Percentiles rank a stretch among this genome's conserved stretches.
Evolutionary conservation across 2,113 vertebrate genomes (phyloP).

Genomic region (Bungarus multicinctus): DNA sequence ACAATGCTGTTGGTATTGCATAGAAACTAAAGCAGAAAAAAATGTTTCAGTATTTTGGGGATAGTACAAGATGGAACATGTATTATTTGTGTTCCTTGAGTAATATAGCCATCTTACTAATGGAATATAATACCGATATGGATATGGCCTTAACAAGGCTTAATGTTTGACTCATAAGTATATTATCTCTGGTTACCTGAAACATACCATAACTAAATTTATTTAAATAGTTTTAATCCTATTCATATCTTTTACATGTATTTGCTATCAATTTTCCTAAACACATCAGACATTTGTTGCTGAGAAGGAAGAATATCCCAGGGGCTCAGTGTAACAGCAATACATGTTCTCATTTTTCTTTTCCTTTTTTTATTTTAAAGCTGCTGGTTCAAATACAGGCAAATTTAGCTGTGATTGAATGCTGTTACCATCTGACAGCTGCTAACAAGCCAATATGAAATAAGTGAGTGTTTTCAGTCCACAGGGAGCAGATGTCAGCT

Average conservation of each 20-base stretch:
- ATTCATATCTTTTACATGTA: conserved; percentile 8
- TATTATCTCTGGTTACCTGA: not conserved
- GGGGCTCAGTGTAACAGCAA: not conserved
- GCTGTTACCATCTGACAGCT: conserved; percentile 40
- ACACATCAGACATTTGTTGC: conserved; percentile 22
- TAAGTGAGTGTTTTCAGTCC: conserved; percentile 7
- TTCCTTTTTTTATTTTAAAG: conserved; percentile 22
- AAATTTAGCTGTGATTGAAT: conserved; percentile 9
- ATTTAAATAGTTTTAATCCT: conserved; percentile 3
- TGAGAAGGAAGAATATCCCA: not conserved
- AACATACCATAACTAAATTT: not conserved
- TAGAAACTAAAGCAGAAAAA: not conserved
- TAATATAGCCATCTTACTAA: not conserved
- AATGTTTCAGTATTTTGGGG: not conserved
- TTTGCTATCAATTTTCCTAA: not conserved
- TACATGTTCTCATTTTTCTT: not conserved
- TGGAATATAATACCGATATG: not conserved
- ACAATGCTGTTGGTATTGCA: not conserved
- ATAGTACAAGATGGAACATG: not conserved
- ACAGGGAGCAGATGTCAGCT: conserved; percentile 28
- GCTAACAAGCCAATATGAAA: conserved; percentile 31
- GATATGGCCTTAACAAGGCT: not conserved
- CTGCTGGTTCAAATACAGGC: conserved; percentile 27
- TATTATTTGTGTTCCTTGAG: not conserved
- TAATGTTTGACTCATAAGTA: not conserved